These are phyloP conservation scores for Trinorchestia longiramus DNA, from an alignment of 1,140 invertebrate species.

Conservation along the genomic window DNA sequence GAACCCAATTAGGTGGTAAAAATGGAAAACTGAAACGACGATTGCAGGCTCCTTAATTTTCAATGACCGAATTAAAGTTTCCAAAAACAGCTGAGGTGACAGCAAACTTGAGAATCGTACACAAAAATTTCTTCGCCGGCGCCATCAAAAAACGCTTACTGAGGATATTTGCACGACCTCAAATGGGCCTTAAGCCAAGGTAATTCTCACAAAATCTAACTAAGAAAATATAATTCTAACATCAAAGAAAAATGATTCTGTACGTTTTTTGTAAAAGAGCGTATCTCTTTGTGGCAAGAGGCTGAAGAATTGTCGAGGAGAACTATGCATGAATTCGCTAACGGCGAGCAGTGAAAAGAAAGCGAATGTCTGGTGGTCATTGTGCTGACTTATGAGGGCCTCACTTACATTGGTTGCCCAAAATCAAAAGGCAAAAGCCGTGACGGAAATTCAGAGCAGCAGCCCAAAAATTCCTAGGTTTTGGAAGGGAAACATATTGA, in stretches of 20 bases:
- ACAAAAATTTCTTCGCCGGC: background rate
- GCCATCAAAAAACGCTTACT: background rate
- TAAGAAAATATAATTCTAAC: too few species aligned
- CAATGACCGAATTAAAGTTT: background rate
- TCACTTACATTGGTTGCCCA: background rate
- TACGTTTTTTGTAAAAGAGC: background rate
- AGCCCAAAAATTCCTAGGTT: background rate
- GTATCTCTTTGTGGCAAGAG: background rate
- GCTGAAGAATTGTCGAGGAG: background rate
- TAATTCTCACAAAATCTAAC: background rate
- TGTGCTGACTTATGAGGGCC: background rate
- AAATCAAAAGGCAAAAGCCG: background rate
- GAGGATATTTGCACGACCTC: background rate
- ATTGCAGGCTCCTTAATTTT: background rate
- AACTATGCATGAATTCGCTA: background rate
- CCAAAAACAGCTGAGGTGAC: background rate
- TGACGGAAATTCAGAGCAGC: background rate
- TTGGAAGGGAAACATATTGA: background rate
- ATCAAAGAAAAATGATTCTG: background rate
- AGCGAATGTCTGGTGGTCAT: background rate
- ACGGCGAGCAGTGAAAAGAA: background rate
- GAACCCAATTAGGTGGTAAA: too few species aligned
- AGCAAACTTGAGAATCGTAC: background rate
- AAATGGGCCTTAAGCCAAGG: background rate
- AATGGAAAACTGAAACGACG: background rate